Base-by-base conservation (phyloP, 2,888 invertebrate genomes). In the Himalopsyche kuldschensis region DNA sequence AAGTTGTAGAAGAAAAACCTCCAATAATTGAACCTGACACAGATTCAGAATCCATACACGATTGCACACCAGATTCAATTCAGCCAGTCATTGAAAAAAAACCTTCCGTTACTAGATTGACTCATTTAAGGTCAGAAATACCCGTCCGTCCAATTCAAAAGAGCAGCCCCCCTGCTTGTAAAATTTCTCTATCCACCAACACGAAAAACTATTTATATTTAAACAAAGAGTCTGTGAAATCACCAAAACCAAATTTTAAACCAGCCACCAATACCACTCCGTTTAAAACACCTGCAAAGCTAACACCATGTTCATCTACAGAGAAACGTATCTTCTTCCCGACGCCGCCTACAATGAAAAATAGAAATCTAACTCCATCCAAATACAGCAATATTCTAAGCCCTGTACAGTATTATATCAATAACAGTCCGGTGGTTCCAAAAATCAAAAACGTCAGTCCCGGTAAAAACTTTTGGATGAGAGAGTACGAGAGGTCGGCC, bases 381-480 rank as follows among this genome's bases (percentile, higher is more conserved):
- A 84, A 86, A 75, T 90, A 87, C 83, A 87, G 88, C 0, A 88
- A 90, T 84, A 88, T 91, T 79, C 87, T 90, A 1, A 91, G 91
- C 87, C 91, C 91, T 0, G 89, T 91, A 63, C 89, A 90, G 6
- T 87, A 89, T 0, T 91, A 91, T 82, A 90, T 90, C 81, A 89
- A 90, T 20, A 90, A 90, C 47, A 90, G 90, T 0, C 88, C 89
- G 1, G 88, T 88, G 3, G 88, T 89, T 0, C 91, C 91, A 0
- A 86, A 90, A 0, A 88, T 89, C 84, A 87, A 88, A 35, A 88
- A 87, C 32, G 88, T 90, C n/a, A 89, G 88, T 41, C 81, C 87
- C 17, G 87, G 84, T 35, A 85, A 87, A 88, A 35, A 88, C 87
- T 15, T 88, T 87, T 41, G 87, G 87, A 82, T 84, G 76, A 84